Evolutionary conservation across 2,113 vertebrate genomes (phyloP).

Genomic region (Neolamprologus brichardi): DNA sequence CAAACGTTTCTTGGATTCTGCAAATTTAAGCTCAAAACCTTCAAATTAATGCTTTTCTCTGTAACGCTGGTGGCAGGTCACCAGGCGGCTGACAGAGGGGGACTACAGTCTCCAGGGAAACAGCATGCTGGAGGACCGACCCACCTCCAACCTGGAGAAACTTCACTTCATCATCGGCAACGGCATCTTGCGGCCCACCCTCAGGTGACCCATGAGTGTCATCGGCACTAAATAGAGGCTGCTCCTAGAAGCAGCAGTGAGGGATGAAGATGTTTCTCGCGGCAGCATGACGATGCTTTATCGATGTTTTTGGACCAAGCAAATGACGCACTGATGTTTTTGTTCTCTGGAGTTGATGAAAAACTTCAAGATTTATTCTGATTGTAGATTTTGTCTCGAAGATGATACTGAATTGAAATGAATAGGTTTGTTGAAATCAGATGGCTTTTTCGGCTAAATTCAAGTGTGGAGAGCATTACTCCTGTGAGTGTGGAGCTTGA

Average conservation of each 20-base stretch:
- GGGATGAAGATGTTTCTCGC: accelerated
- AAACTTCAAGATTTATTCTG: background rate
- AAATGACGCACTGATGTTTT: background rate
- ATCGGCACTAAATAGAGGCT: background rate
- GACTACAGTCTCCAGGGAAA: conserved; percentile 87
- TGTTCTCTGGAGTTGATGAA: background rate
- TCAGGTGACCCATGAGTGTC: conserved; percentile 73
- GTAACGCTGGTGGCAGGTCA: conserved; percentile 71
- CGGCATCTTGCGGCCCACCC: conserved; percentile 86
- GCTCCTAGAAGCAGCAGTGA: background rate
- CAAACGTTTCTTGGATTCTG: background rate
- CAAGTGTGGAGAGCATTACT: background rate
- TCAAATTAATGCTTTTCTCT: accelerated
- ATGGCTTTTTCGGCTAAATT: background rate
- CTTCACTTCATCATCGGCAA: conserved; percentile 98
- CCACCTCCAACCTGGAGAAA: conserved; percentile 97
- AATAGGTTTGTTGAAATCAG: background rate
- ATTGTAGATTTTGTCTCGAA: background rate
- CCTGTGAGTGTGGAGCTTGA: background rate
- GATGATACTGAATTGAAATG: background rate
- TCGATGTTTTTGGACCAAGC: accelerated
- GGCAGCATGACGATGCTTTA: background rate
- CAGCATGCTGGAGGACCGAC: conserved; percentile 95
- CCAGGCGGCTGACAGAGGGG: conserved; percentile 85
- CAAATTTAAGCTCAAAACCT: background rate